Evolutionary conservation across 2,888 invertebrate species (phyloP).

Genomic region (Villa cingulata): DNA sequence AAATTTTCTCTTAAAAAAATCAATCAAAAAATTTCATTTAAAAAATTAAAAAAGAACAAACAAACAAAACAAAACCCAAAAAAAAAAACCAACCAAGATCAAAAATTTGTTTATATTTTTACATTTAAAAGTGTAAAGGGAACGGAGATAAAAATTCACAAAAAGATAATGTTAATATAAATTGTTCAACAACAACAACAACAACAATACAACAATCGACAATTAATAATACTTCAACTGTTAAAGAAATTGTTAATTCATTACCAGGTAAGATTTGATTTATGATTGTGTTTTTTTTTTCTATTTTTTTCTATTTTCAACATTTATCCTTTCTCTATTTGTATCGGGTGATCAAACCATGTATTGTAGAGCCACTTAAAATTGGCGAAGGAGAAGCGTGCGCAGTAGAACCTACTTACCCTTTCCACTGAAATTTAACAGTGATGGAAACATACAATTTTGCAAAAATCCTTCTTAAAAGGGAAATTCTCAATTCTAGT

Average conservation of each 20-base stretch:
- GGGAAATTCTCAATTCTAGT: too few species aligned
- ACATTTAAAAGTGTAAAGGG: neutral
- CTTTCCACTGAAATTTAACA: too few species aligned
- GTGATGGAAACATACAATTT: too few species aligned
- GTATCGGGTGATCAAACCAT: too few species aligned
- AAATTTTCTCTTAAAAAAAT: neutral
- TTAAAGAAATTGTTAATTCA: constrained; percentile 41
- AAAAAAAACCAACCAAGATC: neutral
- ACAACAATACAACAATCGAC: constrained; percentile 20
- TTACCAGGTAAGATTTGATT: constrained; percentile 39
- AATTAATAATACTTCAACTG: constrained; percentile 36
- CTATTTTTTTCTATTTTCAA: neutral
- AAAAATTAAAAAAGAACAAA: neutral
- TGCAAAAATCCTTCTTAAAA: too few species aligned
- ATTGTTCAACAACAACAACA: constrained; percentile 13
- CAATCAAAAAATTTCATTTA: neutral
- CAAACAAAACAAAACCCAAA: neutral
- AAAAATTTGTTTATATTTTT: neutral
- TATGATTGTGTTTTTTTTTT: neutral
- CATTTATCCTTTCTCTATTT: too few species aligned
- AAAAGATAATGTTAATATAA: constrained; percentile 1
- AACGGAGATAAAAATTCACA: neutral
- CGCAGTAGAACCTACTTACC: too few species aligned
- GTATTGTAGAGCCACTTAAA: too few species aligned
- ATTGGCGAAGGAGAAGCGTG: too few species aligned